phyloP scores from a whole-genome alignment of 2,797 vertebrate genomes.

The Karalla daura region DNA sequence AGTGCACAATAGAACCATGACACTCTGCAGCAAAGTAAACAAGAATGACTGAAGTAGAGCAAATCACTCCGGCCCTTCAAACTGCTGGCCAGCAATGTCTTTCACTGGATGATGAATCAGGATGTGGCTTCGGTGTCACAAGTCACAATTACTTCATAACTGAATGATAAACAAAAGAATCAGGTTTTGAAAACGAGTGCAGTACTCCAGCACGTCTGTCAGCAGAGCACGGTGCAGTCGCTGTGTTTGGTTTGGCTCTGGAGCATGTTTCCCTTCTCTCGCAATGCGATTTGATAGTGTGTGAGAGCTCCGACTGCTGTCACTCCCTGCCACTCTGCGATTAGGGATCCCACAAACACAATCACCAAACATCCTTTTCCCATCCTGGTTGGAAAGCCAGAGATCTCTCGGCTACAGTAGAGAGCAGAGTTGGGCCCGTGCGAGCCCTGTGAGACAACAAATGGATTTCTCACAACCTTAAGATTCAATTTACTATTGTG shows the following conservation, averaged over 20 bases:
- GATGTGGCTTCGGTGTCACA: neutral
- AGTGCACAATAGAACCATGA: slow-evolving; percentile 15
- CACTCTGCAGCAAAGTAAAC: slow-evolving; percentile 42
- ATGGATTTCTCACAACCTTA: slow-evolving; percentile 26
- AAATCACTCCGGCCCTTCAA: slow-evolving; percentile 22
- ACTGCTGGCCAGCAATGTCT: neutral
- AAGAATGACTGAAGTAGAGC: slow-evolving; percentile 1
- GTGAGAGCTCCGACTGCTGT: slow-evolving; percentile 16
- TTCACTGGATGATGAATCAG: neutral
- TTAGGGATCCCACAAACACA: slow-evolving; percentile 30
- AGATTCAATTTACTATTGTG: slow-evolving; percentile 42
- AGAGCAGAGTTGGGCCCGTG: neutral
- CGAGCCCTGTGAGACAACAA: slow-evolving; percentile 13
- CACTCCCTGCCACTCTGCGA: slow-evolving; percentile 25
- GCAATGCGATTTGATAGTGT: slow-evolving; percentile 34
- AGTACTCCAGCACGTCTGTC: neutral
- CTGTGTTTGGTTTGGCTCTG: slow-evolving; percentile 43
- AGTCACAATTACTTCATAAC: neutral
- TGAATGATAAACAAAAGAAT: neutral
- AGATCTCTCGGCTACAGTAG: neutral
- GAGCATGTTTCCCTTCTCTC: slow-evolving; percentile 34
- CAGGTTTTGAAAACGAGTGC: no score
- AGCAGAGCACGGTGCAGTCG: neutral
- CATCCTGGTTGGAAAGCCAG: neutral
- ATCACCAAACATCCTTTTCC: slow-evolving; percentile 38